A percentile compares a stretch with the other conserved stretches of the same genome.
phyloP scores from a whole-genome alignment of 37 sponge, comb jelly and placozoan genomes.

The Eunapius fragilis region DNA sequence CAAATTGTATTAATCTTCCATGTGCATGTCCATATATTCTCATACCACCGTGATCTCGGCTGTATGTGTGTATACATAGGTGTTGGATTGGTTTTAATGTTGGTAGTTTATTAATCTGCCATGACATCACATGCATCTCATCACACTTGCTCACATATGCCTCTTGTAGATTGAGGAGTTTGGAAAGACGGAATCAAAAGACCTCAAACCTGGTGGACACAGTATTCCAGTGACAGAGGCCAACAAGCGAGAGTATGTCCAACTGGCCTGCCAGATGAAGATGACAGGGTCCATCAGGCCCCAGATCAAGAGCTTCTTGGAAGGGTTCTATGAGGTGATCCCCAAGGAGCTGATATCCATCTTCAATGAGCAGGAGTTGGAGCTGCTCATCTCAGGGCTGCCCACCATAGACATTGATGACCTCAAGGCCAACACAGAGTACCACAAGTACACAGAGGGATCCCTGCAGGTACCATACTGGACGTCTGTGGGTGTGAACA shows the following conservation, averaged over 20 bases:
- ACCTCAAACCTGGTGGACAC: constrained; percentile 84
- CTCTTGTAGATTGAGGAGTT: constrained; percentile 86
- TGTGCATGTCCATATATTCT: too few species aligned
- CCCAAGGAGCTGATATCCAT: constrained; percentile 95
- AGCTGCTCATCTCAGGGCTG: constrained; percentile 96
- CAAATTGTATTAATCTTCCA: too few species aligned
- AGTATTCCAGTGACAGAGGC: constrained; percentile 90
- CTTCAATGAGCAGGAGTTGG: constrained; percentile 98
- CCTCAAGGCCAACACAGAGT: constrained; percentile 94
- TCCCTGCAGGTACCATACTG: constrained; percentile 92
- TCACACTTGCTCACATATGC: neutral
- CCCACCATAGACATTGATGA: constrained; percentile 98
- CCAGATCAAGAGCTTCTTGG: constrained; percentile 96
- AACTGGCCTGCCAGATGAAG: constrained; percentile 97
- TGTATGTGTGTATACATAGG: too few species aligned
- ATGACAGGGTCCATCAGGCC: constrained; percentile 93
- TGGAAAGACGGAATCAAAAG: constrained; percentile 84
- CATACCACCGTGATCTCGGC: too few species aligned
- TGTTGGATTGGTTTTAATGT: neutral
- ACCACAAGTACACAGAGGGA: constrained; percentile 87
- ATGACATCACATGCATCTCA: neutral
- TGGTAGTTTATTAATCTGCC: neutral
- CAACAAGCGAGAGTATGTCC: constrained; percentile 98
- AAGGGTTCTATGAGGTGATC: constrained; percentile 98
- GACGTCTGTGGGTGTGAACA: too few species aligned